Evolutionary conservation across 2,797 vertebrate species (phyloP).

Genomic region (Simalia tracyae): DNA sequence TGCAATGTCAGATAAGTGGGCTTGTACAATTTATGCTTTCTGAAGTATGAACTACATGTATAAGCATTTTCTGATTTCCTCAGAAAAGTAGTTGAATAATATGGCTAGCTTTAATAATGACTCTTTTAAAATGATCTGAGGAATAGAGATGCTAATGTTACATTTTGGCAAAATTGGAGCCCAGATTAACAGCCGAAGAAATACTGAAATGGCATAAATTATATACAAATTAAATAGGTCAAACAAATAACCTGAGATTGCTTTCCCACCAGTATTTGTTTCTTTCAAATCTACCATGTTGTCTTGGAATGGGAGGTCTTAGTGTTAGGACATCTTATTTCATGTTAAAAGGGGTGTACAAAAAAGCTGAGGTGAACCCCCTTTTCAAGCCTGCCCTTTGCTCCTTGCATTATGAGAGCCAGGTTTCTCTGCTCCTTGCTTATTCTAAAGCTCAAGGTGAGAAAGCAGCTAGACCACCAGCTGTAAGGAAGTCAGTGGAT

Average conservation of each 20-base stretch:
- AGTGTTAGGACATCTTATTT: background rate
- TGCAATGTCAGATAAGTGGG: conserved; percentile 57
- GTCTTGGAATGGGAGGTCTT: background rate
- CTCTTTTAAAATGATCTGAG: background rate
- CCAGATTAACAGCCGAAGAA: background rate
- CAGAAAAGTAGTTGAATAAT: conserved; percentile 42
- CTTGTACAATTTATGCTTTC: conserved; percentile 60
- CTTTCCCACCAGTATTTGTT: background rate
- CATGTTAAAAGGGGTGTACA: background rate
- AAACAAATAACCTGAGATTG: background rate
- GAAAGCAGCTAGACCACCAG: background rate
- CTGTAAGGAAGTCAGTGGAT: too few species aligned
- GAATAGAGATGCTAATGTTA: background rate
- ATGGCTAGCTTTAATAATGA: background rate
- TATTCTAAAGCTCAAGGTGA: background rate
- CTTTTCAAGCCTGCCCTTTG: too few species aligned
- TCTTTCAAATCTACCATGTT: background rate
- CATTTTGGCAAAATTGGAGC: background rate
- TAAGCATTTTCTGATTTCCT: conserved; percentile 53
- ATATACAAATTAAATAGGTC: background rate
- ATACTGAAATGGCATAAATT: background rate
- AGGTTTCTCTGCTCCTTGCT: background rate
- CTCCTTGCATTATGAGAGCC: background rate
- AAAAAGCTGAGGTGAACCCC: background rate
- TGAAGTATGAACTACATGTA: conserved; percentile 47